Conservation (phyloP, 2,113 vertebrate species). For the Xenopus borealis region DNA sequence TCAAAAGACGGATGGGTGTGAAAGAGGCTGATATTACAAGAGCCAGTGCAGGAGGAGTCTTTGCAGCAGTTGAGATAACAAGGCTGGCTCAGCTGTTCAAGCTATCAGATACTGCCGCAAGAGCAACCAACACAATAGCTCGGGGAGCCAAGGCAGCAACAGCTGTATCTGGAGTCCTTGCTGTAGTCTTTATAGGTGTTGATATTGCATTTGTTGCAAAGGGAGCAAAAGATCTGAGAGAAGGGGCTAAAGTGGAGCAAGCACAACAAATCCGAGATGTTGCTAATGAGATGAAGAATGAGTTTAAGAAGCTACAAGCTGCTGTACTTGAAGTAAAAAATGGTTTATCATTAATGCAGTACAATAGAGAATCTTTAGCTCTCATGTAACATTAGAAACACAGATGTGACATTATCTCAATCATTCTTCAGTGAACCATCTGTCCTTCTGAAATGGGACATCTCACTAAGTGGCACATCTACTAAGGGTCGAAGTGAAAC, state of each 20-base stretch:
- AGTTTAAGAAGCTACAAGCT: not conserved
- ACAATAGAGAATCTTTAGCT: no score
- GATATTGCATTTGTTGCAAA: constrained; percentile 68
- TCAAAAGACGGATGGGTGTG: not conserved
- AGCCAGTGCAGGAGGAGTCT: not conserved
- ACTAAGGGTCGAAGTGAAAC: no score
- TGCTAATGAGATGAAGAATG: constrained; percentile 59
- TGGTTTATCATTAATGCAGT: no score
- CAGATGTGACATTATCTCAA: no score
- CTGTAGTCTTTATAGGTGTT: constrained; percentile 63
- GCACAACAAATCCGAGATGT: constrained; percentile 63
- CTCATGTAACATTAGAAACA: no score
- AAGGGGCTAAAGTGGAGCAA: constrained; percentile 67
- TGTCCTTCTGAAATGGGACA: no score
- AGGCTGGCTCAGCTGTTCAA: constrained; percentile 47
- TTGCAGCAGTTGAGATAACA: constrained; percentile 44
- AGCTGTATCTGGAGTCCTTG: constrained; percentile 65
- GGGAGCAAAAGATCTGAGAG: constrained; percentile 63
- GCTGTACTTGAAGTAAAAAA: not conserved
- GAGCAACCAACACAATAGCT: constrained; percentile 55
- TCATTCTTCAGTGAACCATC: no score
- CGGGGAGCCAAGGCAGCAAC: constrained; percentile 58
- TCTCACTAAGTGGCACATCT: no score
- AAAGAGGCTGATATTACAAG: not conserved
- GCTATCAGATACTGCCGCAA: not conserved